These are phyloP conservation scores for Manacus vitellinus DNA, from an alignment of 2,113 vertebrate genomes.

Conservation along the genomic window DNA sequence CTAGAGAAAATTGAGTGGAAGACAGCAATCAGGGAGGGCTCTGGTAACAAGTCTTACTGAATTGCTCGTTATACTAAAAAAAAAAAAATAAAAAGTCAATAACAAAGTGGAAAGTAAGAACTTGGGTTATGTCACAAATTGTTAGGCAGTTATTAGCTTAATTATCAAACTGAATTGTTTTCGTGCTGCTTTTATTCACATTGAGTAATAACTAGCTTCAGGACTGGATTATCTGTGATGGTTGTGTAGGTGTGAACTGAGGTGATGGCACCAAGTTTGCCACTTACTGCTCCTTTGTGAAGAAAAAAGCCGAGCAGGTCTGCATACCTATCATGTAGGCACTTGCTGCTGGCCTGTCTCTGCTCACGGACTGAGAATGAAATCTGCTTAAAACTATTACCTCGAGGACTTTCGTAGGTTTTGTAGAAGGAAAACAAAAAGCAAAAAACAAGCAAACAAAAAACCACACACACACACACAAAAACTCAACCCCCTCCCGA, in stretches of 20 bases:
- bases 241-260: conserved; percentile 16
- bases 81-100: neutral
- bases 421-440: conserved; percentile 6
- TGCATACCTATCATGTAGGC: conserved; percentile 72
- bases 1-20: neutral
- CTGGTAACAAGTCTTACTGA: neutral
- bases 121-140: neutral
- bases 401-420: conserved; percentile 63
- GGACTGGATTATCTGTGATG: conserved; percentile 28
- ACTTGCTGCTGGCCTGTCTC: conserved; percentile 65
- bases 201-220: conserved; percentile 27
- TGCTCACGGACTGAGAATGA: conserved; percentile 53
- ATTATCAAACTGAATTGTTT: conserved; percentile 27
- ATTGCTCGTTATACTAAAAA: neutral
- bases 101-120: neutral
- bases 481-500: neutral
- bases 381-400: conserved; percentile 70
- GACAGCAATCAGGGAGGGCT: neutral
- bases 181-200: neutral
- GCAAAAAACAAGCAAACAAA: neutral
- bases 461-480: neutral
- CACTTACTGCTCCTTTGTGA: conserved; percentile 21
- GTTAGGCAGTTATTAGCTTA: neutral
- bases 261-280: conserved; percentile 41
- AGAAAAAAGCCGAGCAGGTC: conserved; percentile 34